Evolutionary conservation across 2,888 invertebrate species (phyloP).

Genomic region (Ichneumoninae sp.): DNA sequence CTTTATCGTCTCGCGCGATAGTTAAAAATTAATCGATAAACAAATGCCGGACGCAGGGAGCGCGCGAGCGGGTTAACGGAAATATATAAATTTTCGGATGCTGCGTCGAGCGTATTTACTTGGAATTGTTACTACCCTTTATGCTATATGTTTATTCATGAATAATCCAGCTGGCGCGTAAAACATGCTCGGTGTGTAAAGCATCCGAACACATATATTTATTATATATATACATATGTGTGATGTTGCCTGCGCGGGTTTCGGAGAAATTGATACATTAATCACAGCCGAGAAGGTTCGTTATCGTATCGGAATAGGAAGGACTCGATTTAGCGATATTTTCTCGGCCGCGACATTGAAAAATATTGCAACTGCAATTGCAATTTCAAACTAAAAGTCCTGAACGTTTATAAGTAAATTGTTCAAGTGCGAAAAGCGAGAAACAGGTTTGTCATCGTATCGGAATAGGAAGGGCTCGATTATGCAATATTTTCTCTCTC

Average conservation of each 20-base stretch:
- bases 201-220: neutral
- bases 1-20: slow-evolving; percentile 45
- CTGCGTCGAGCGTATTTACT: slow-evolving; percentile 50
- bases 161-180: slow-evolving; percentile 58
- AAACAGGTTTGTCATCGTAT: neutral
- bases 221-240: neutral
- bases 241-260: neutral
- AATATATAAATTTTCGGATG: slow-evolving; percentile 57
- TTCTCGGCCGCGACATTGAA: neutral
- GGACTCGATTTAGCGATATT: neutral
- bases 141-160: slow-evolving; percentile 62
- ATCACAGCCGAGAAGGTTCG: neutral
- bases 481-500: neutral
- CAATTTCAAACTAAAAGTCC: neutral
- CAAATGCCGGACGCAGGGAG: neutral
- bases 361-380: neutral
- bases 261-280: slow-evolving; percentile 3
- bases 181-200: slow-evolving; percentile 42
- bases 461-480: neutral
- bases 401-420: neutral
- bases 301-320: slow-evolving; percentile 11
- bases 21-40: slow-evolving; percentile 49
- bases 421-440: no score
- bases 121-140: slow-evolving; percentile 10
- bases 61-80: slow-evolving; percentile 39